Conservation (phyloP, 2,888 invertebrate species). For the Drosophila antonietae region DNA sequence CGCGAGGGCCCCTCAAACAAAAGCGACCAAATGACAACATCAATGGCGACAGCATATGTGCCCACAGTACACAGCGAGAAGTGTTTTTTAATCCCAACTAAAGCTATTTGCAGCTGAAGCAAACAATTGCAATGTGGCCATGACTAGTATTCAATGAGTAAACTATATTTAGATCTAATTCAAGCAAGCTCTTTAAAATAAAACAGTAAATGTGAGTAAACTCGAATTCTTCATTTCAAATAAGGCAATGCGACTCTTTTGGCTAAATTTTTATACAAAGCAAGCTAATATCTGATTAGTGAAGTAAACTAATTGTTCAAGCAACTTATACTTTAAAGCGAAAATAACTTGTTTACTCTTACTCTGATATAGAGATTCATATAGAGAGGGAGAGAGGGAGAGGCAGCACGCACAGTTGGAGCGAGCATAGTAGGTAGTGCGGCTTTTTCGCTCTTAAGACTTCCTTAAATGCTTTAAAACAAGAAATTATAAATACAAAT, state of each 20-base stretch:
- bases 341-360: neutral
- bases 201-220: neutral
- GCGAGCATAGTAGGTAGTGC: too few relatives aligned
- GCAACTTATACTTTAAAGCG: too few relatives aligned
- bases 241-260: neutral
- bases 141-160: neutral
- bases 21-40: slow-evolving; percentile 71
- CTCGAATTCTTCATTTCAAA: neutral
- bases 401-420: too few relatives aligned
- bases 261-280: too few relatives aligned
- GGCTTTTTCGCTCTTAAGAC: too few relatives aligned
- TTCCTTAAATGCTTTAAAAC: too few relatives aligned
- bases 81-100: slow-evolving; percentile 1
- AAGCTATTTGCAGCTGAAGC: neutral
- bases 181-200: neutral
- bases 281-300: neutral
- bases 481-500: too few relatives aligned
- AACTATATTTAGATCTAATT: neutral
- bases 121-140: neutral
- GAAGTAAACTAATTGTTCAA: neutral
- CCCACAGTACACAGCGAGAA: slow-evolving; percentile 35
- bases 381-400: too few relatives aligned
- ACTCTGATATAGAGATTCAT: neutral
- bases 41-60: slow-evolving; percentile 51
- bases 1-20: slow-evolving; percentile 46